These are phyloP conservation scores for Ceyx erithaca DNA, from an alignment of 2,797 vertebrate genomes.

Conservation along the genomic window DNA sequence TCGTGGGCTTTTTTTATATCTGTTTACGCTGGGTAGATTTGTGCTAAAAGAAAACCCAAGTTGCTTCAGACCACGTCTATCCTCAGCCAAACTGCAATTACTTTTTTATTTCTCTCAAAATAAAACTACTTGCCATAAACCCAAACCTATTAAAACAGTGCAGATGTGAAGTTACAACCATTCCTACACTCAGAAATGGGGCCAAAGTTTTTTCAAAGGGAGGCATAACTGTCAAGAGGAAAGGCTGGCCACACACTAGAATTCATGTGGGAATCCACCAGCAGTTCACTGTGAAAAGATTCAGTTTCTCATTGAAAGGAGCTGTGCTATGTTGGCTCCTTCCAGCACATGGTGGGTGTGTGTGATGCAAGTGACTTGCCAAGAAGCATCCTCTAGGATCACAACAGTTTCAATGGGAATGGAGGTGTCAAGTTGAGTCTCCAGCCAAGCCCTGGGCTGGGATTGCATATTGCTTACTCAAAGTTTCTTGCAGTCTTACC, in stretches of 20 bases:
- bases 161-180: constrained; percentile 35
- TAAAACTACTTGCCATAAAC: not conserved
- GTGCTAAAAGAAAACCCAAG: constrained; percentile 34
- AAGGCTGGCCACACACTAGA: not conserved
- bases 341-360: rapidly evolving
- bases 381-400: not conserved
- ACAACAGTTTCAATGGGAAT: not conserved
- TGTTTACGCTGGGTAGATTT: constrained; percentile 27
- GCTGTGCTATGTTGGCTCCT: not conserved
- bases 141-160: constrained; percentile 24
- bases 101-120: constrained; percentile 53
- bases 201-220: not conserved
- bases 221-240: rapidly evolving
- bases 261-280: rapidly evolving
- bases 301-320: not conserved
- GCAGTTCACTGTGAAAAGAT: rapidly evolving
- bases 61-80: not conserved
- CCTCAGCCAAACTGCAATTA: constrained; percentile 38
- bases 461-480: not conserved
- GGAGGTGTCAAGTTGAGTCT: not conserved
- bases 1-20: not conserved
- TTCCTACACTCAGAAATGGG: not conserved
- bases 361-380: not conserved
- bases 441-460: not conserved
- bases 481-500: not conserved